Evolutionary conservation across 1,140 invertebrate genomes (phyloP).

Genomic region (Saccostrea glomerata): DNA sequence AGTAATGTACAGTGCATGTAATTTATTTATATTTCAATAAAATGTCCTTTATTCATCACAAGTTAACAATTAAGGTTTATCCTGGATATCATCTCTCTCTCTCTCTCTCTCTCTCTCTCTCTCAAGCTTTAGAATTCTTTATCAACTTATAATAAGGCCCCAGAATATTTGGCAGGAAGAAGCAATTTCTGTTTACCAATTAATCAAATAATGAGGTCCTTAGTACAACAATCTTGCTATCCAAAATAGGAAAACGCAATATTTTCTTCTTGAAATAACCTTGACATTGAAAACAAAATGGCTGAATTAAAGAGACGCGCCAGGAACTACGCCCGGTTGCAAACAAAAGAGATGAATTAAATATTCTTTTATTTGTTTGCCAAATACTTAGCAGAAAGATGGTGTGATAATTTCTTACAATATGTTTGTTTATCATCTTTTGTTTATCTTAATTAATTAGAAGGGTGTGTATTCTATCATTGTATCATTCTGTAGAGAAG

Average conservation of each 20-base stretch:
- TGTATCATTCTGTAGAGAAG: not conserved
- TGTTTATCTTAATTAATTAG: not conserved
- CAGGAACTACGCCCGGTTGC: not conserved
- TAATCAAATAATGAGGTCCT: no score
- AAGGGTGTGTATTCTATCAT: not conserved
- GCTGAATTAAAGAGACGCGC: constrained; percentile 2
- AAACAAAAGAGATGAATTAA: constrained; percentile 6
- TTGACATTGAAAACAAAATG: constrained; percentile 4
- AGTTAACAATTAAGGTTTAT: no score
- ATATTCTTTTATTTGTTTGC: not conserved
- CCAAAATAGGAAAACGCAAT: not conserved
- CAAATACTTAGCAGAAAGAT: constrained; percentile 11
- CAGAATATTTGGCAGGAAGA: not conserved
- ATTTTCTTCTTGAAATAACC: not conserved
- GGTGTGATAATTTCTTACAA: not conserved
- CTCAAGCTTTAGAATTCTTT: not conserved
- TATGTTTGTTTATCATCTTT: not conserved
- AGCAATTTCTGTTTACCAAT: no score
- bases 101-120: constrained; percentile 4
- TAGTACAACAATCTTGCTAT: not conserved
- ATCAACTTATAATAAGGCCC: no score
- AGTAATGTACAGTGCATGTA: no score
- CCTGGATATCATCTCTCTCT: not conserved
- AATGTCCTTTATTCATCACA: no score
- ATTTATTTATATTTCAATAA: no score